Conservation (phyloP, 2,797 vertebrate genomes). For the Zenarchopterus dispar region DNA sequence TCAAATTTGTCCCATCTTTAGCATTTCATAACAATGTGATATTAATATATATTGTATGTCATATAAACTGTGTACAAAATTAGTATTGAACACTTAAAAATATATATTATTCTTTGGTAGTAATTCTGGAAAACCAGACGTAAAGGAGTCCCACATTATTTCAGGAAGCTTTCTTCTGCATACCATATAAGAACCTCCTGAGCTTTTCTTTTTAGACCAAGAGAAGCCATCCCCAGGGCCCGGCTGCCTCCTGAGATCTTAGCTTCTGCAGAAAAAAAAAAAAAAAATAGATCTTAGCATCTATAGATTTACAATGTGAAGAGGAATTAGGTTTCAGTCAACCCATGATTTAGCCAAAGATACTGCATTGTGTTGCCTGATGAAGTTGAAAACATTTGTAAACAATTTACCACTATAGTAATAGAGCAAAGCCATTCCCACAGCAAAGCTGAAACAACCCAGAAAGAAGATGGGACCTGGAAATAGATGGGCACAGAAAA, state of each 20-base stretch:
- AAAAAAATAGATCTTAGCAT: conserved; percentile 3
- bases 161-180: conserved; percentile 72
- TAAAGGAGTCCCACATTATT: conserved; percentile 36
- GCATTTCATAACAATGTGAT: conserved; percentile 19
- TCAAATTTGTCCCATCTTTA: conserved; percentile 5
- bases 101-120: conserved; percentile 33
- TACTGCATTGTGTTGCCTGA: background rate
- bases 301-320: no score
- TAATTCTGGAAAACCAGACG: conserved; percentile 11
- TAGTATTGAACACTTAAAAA: conserved; percentile 32
- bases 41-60: conserved; percentile 19
- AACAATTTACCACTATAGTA: conserved; percentile 80
- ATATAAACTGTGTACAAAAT: conserved; percentile 45
- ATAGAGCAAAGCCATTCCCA: conserved; percentile 81
- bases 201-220: conserved; percentile 79
- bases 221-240: conserved; percentile 79
- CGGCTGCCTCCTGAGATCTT: conserved; percentile 73
- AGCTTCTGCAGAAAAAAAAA: conserved; percentile 66
- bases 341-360: no score
- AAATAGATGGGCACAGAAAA: conserved; percentile 5
- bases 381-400: background rate
- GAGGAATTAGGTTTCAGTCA: no score
- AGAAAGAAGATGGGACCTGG: conserved; percentile 82
- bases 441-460: conserved; percentile 80
- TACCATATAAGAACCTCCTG: conserved; percentile 84